A percentile compares a stretch with the other conserved stretches of the same genome.
Conservation (phyloP, 2,113 vertebrate genomes). For the Pachypanchax playfairii region DNA sequence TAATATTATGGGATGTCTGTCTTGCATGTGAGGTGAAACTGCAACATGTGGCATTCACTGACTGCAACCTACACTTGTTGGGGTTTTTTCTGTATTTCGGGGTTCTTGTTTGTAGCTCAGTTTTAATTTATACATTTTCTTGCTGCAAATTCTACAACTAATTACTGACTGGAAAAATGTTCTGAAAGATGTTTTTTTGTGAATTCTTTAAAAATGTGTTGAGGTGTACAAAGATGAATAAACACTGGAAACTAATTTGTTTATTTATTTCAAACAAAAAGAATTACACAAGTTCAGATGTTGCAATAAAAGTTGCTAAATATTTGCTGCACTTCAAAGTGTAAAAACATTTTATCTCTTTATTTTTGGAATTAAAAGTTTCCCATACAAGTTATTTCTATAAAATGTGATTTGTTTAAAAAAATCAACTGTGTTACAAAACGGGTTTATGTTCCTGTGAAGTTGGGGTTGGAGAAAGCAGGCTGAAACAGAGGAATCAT, state of each 20-base stretch:
- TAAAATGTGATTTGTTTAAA: slow-evolving; percentile 30
- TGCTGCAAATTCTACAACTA: slow-evolving; percentile 32
- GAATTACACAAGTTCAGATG: not conserved
- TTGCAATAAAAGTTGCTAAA: not conserved
- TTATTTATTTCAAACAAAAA: slow-evolving; percentile 31
- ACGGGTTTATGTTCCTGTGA: slow-evolving; percentile 53
- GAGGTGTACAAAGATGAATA: slow-evolving; percentile 79
- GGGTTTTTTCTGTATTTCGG: slow-evolving; percentile 13
- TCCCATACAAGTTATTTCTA: not conserved
- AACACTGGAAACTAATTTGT: slow-evolving; percentile 70
- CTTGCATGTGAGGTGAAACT: not conserved
- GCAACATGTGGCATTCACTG: slow-evolving; percentile 18
- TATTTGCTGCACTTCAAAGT: slow-evolving; percentile 5
- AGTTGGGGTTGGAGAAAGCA: slow-evolving; percentile 79
- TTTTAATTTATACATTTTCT: slow-evolving; percentile 32
- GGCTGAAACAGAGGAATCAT: slow-evolving; percentile 67
- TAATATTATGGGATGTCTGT: slow-evolving; percentile 16
- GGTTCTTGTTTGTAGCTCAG: slow-evolving; percentile 23
- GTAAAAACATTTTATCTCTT: not conserved
- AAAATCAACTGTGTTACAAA: not conserved
- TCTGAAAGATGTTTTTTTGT: slow-evolving; percentile 58
- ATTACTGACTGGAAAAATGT: slow-evolving; percentile 53
- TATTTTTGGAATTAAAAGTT: not conserved
- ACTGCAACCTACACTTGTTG: slow-evolving; percentile 8
- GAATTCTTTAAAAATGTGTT: slow-evolving; percentile 74